A percentile compares a stretch with the other conserved stretches of the same genome.
phyloP scores from a whole-genome alignment of 2,113 vertebrate species.

The Gracilinanus agilis region DNA sequence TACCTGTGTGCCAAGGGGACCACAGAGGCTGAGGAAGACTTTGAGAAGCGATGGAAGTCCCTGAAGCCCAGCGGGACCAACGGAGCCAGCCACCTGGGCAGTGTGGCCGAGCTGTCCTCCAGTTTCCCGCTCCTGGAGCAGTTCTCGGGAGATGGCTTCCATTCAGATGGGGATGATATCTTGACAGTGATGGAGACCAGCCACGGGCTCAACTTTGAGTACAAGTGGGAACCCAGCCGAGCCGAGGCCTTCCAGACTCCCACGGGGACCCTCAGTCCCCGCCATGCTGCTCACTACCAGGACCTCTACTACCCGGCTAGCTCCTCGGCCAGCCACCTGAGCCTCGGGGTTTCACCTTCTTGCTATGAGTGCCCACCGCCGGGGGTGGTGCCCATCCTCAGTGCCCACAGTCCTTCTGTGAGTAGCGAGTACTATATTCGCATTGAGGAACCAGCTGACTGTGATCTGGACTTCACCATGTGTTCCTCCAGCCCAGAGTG shows the following conservation, averaged over 20 bases:
- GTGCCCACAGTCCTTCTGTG: conserved; percentile 93
- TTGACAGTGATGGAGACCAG: conserved; percentile 98
- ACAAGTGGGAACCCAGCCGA: conserved; percentile 94
- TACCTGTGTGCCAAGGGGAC: conserved; percentile 95
- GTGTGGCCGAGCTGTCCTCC: conserved; percentile 72
- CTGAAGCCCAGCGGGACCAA: conserved; percentile 89
- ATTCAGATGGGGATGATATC: conserved; percentile 93
- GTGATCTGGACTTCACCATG: conserved; percentile 88
- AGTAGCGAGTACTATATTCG: conserved; percentile 96
- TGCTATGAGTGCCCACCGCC: conserved; percentile 91
- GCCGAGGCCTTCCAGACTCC: conserved; percentile 85
- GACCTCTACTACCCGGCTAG: conserved; percentile 90
- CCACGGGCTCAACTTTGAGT: conserved; percentile 97
- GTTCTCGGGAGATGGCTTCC: conserved; percentile 91
- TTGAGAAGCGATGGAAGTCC: conserved; percentile 96
- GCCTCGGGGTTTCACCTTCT: conserved; percentile 88
- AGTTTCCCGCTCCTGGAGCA: conserved; percentile 96
- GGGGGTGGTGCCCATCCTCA: conserved; percentile 92
- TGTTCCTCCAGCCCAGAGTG: conserved; percentile 86
- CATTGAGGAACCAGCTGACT: conserved; percentile 91
- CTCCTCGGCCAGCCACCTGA: conserved; percentile 73
- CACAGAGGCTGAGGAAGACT: conserved; percentile 92
- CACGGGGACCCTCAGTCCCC: conserved; percentile 83
- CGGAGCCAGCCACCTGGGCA: conserved; percentile 77
- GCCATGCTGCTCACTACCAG: conserved; percentile 84